Base-by-base conservation (phyloP, 35 echinoderm and acorn worm genomes). In the Acanthaster planci region DNA sequence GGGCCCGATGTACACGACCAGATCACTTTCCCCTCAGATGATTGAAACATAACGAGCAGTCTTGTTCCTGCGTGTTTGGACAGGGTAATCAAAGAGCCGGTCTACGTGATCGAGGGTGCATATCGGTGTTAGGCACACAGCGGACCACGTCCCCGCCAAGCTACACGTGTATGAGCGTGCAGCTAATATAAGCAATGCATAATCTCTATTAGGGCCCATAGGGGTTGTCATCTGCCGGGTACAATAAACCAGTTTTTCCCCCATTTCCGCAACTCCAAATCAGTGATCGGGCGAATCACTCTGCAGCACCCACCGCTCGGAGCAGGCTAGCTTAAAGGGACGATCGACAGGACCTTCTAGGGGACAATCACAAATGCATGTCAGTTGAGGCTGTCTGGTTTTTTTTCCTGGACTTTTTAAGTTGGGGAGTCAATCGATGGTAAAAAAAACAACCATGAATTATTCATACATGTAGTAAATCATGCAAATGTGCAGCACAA, bases 211-310 rank as follows among this genome's bases (percentile, higher is more conserved):
- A 19, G 30, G 8, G 64, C 64, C 64, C 34, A 12, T 4, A 72
- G 26, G 56, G 64, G 21, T 1, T 26, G 14, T 26, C 14, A 12
- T 72, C 64, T 29, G 34, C 64, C 16, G 23, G 64, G 26, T 72
- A 26, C 64, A 72, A 72, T 72, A 72, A 36, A 72, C 64, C 64
- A 72, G 64, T 72, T 72, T 72, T 72, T 34, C 22, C 64, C 64
- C 64, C 64, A n/a, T 23, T 72, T 72, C n/a, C 64, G 64, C 64
- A n/a, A 10, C n/a, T n/a, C 59, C 59, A 67, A 19, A 34, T 72
- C 64, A 72, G 64, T 26, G 64, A 72, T 16, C 64, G 23, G 64
- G 64, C 64, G 30, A 72, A 72, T 72, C 64, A 34, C 23, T 72
- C 26, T 34, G 64, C 34, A 31, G 64, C 64, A 72, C 64, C 64